A percentile compares a stretch with the other conserved stretches of the same genome.
Conservation (phyloP, 2,113 vertebrate species). For the Chamaea fasciata region DNA sequence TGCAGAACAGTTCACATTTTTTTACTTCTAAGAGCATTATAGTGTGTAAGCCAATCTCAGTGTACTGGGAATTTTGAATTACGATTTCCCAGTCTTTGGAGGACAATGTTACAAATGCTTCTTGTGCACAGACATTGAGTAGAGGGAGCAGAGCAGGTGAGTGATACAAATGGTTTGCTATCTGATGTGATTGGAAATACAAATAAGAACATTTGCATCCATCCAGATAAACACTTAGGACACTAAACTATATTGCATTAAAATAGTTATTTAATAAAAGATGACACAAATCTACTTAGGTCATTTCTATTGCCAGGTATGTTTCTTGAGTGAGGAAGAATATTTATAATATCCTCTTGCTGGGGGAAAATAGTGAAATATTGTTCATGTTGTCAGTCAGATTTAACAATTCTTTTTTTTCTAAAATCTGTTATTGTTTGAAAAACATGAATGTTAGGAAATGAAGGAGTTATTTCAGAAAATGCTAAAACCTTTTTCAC, state of each 20-base stretch:
- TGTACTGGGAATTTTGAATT: background rate
- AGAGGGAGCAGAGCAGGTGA: background rate
- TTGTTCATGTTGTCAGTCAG: background rate
- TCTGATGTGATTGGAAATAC: background rate
- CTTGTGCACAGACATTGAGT: background rate
- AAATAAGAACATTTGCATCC: background rate
- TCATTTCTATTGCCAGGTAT: background rate
- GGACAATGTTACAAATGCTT: background rate
- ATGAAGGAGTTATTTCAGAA: background rate
- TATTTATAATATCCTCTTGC: background rate
- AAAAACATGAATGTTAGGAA: background rate
- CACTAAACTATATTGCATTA: background rate
- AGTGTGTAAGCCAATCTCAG: background rate
- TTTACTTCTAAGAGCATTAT: background rate
- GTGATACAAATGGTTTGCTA: background rate
- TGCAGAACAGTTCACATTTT: background rate
- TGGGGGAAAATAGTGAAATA: background rate
- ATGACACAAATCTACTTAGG: background rate
- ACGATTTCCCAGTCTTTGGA: background rate
- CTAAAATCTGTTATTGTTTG: background rate
- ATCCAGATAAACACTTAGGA: background rate
- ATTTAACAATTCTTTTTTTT: background rate
- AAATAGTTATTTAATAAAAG: background rate
- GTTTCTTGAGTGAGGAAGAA: background rate
- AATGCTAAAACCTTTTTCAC: background rate